Base-by-base conservation (phyloP, 2,888 invertebrate species). In the Patella pellucida region DNA sequence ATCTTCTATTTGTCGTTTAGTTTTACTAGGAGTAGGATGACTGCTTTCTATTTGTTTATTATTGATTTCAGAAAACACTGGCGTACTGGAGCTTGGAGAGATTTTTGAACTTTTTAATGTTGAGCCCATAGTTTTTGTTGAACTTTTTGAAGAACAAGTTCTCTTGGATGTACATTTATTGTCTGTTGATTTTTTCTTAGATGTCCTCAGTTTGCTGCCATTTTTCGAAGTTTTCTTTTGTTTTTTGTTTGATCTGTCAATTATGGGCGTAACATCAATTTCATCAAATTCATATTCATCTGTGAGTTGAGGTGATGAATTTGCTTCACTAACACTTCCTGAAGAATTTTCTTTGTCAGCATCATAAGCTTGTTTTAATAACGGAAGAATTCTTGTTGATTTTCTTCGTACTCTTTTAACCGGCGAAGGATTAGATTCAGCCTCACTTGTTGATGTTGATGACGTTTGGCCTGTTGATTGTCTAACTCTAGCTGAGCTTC, bases 201-300 rank as follows among this genome's bases (percentile, higher is more conserved):
- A 12, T 15, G 19, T 62, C 12, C 23, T 11, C 23, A 12, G 62
- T 23, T 19, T 62, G 19, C 14, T 62, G 11, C 2, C 2, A 19
- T 23, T 62, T 62, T 62, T 62, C 41, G 9, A 7, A 62, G 62
- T 69, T 52, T 15, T 50, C 3, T 16, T 68, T 31, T 54, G 69
- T 69, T 54, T 74, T 52, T 54, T 69, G 69, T 51, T 69, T 74
- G 51, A 52, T 50, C 19, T 69, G 54, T 52, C 56, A 69, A 41
- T 51, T 4, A 41, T 52, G 11, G 74, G 41, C n/a, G 19, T 27
- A 5, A 23, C 54, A 54, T 74, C 74, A 41, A 69, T 31, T 54
- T 74, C 74, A 52, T 69, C 69, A 69, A 74, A 74, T 50, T 74
- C 69, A 41, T 74, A 74, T 68, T 54, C 68, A 68, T 74, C 74